Conservation (phyloP, 2,888 invertebrate species). For the Leucoma salicis region DNA sequence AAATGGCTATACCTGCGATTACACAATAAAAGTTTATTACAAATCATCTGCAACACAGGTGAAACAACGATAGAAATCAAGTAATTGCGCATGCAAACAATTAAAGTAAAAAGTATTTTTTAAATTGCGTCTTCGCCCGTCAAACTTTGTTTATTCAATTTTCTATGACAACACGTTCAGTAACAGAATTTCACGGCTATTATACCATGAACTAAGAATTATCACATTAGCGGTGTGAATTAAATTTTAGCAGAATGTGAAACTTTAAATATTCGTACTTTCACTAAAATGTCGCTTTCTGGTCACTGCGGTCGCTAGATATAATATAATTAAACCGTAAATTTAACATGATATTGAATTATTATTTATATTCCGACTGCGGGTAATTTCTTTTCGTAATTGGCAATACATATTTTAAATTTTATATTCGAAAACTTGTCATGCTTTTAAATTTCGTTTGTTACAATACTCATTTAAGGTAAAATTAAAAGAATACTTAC, state of each 20-base stretch:
- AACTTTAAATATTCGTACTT: constrained; percentile 47
- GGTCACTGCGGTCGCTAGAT: constrained; percentile 44
- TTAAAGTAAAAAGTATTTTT: constrained; percentile 3
- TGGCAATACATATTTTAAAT: constrained; percentile 14
- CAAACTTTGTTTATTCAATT: constrained; percentile 31
- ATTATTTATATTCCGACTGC: constrained; percentile 29
- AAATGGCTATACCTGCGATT: constrained; percentile 15
- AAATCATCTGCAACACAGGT: constrained; percentile 21
- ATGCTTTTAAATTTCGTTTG: constrained; percentile 8
- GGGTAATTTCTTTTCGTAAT: constrained; percentile 21
- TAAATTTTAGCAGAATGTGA: constrained; percentile 53
- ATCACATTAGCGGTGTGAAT: constrained; percentile 66
- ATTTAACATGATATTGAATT: constrained; percentile 37
- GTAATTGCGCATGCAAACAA: constrained; percentile 36
- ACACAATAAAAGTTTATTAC: constrained; percentile 29
- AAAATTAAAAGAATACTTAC: too few species aligned
- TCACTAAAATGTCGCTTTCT: constrained; percentile 62
- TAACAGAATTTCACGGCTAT: constrained; percentile 55
- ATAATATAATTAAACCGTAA: constrained; percentile 26
- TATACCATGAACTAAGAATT: constrained; percentile 50
- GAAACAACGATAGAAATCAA: constrained; percentile 41
- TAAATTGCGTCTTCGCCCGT: constrained; percentile 15
- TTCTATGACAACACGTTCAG: constrained; percentile 51
- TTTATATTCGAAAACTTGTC: constrained; percentile 8
- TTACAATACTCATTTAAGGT: too few species aligned